Percentiles rank a stretch among this genome's conserved stretches.
Conservation (phyloP, 1,140 invertebrate species). For the Zaprionus nigranus region DNA sequence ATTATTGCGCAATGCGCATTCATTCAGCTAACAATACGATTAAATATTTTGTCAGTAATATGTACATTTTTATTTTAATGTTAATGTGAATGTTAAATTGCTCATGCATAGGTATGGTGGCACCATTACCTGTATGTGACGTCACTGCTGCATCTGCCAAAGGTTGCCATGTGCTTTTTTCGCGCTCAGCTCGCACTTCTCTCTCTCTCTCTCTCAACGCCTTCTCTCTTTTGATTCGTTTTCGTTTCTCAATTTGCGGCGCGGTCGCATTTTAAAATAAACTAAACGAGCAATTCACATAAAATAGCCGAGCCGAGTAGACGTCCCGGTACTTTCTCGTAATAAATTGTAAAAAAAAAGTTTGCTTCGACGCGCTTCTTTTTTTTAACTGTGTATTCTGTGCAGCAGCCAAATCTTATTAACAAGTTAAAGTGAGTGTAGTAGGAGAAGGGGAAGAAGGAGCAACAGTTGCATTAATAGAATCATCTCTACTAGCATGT, state of each 20-base stretch:
- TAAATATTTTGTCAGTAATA: background rate
- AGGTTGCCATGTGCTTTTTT: constrained; percentile 11
- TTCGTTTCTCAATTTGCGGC: constrained; percentile 4
- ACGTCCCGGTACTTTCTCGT: constrained; percentile 32
- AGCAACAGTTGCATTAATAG: background rate
- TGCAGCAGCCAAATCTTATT: constrained; percentile 21
- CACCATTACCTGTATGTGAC: background rate
- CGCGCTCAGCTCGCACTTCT: background rate
- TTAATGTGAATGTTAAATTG: background rate
- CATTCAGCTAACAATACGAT: background rate
- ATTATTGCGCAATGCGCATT: background rate
- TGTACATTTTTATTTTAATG: background rate
- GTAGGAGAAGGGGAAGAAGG: background rate
- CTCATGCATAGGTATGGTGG: background rate
- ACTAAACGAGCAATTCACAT: constrained; percentile 25
- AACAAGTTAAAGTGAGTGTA: constrained; percentile 41
- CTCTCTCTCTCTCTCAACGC: background rate
- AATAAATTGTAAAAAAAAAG: constrained; percentile 16
- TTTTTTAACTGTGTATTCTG: constrained; percentile 27
- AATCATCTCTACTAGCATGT: constrained; percentile 26
- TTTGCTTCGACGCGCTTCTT: constrained; percentile 33
- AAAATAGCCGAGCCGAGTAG: constrained; percentile 29
- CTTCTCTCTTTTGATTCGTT: constrained; percentile 10
- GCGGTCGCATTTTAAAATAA: constrained; percentile 24
- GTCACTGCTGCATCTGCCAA: background rate